Evolutionary conservation across 2,113 vertebrate species (phyloP), one percentile per base, ranked within the genome.

Genomic region (Nerophis ophidion): DNA sequence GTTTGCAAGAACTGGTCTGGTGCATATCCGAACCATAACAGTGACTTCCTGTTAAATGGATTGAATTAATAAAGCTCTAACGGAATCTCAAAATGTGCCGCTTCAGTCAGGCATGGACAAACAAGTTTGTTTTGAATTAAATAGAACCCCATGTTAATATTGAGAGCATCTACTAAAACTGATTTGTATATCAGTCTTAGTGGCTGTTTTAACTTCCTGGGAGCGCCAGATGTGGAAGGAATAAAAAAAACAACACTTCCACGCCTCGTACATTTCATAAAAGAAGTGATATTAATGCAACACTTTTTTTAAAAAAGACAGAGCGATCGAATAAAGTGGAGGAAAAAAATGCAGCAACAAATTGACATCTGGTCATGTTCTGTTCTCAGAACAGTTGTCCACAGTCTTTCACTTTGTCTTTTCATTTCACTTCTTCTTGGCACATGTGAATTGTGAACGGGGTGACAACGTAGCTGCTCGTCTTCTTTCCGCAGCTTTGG

Each of bases 391-490:
- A 87, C 86, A 87, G 83, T 88, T 88, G 86, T 87, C 84, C 76
- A 70, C 79, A 83, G 84, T 88, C 85, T 87, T 87, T 86, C 87
- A 82, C 85, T 81, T 78, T 79, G 70, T 74, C 84, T 84, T 85
- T 85, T 82, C 84, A 81, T 88, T 85, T 86, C 81, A 85, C 85
- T 86, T 84, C 72, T 75, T 85, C 79, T 87, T 87, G 86, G 85
- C 87, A 81, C 76, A 52, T 77, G 72, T 67, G 61, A 48, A 63
- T 86, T 65, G 84, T 77, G 82, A 87, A 82, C 74, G 76, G 75
- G 83, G 83, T 84, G 87, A 76, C 78, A 72, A 68, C 79, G 63
- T 77, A 72, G 78, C 83, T 86, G 86, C 83, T 86, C 86, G 74
- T 86, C 81, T 87, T 82, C 64, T 82, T 82, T 81, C 80, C 81